Conservation (phyloP, 1,140 invertebrate genomes). For the Maniola jurtina region DNA sequence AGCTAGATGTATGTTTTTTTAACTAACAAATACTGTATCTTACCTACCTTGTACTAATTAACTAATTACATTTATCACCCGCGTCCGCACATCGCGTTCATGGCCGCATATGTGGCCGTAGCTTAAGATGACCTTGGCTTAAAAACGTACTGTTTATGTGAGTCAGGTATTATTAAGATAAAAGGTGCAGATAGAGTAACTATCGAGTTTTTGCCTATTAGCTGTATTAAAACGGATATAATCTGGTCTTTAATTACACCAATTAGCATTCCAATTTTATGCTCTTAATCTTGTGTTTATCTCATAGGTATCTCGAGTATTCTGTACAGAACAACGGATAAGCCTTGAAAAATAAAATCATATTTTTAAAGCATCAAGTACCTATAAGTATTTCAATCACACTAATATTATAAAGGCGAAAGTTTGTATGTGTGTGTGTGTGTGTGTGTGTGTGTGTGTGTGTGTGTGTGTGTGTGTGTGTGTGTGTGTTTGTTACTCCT, state of each 20-base stretch:
- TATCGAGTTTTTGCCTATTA: slow-evolving; percentile 25
- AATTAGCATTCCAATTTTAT: neutral
- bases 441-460: no score
- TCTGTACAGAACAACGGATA: neutral
- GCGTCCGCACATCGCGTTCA: no score
- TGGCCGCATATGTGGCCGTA: no score
- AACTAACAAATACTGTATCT: no score
- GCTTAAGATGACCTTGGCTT: neutral
- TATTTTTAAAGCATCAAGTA: neutral
- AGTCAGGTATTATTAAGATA: slow-evolving; percentile 14
- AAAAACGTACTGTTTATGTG: neutral
- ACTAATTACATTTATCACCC: no score
- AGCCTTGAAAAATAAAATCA: neutral
- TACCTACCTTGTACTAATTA: no score
- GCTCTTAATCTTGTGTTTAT: neutral
- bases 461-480: no score
- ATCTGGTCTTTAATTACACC: slow-evolving; percentile 3
- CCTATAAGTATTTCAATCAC: no score
- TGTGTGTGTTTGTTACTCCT: no score
- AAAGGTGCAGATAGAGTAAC: slow-evolving; percentile 14
- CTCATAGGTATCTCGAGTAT: neutral
- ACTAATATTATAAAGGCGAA: no score
- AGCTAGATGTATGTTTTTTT: no score
- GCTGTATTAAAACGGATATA: slow-evolving; percentile 16
- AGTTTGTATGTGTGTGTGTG: no score